Percentiles rank a stretch among this genome's conserved stretches.
Evolutionary conservation across 35 echinoderm and acorn worm species (phyloP).

Genomic region (Apostichopus californicus): DNA sequence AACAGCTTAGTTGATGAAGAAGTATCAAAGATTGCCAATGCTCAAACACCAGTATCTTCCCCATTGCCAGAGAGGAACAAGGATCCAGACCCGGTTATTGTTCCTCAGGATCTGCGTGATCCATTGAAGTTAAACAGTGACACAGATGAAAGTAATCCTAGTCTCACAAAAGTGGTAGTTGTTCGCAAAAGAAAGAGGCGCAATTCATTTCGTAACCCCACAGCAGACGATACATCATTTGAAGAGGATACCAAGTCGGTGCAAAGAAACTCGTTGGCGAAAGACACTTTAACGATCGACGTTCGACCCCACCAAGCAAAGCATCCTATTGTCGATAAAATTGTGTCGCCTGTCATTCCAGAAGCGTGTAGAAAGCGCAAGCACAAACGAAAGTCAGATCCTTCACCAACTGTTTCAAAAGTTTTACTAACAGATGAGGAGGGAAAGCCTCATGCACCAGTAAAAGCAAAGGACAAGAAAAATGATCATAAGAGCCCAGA

Average conservation of each 20-base stretch:
- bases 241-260: conserved; percentile 21
- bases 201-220: conserved; percentile 45
- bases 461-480: conserved; percentile 36
- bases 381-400: conserved; percentile 81
- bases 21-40: conserved; percentile 72
- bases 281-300: conserved; percentile 44
- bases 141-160: conserved; percentile 55
- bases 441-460: conserved; percentile 7
- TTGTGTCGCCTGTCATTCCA: conserved; percentile 97
- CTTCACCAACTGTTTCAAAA: conserved; percentile 71
- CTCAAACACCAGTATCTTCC: conserved; percentile 78
- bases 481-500: conserved; percentile 58
- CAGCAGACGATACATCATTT: conserved; percentile 41
- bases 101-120: conserved; percentile 85
- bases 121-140: conserved; percentile 89
- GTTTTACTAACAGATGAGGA: conserved; percentile 66
- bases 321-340: conserved; percentile 75
- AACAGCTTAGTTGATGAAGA: conserved; percentile 89
- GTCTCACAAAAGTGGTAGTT: conserved; percentile 39
- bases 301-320: conserved; percentile 47
- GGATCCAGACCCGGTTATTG: conserved; percentile 92
- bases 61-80: conserved; percentile 88
- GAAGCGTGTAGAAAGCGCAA: conserved; percentile 66
- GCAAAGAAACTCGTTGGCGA: conserved; percentile 17
- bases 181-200: conserved; percentile 51